Conservation (phyloP, 2,888 invertebrate species). For the Pterostichus niger region DNA sequence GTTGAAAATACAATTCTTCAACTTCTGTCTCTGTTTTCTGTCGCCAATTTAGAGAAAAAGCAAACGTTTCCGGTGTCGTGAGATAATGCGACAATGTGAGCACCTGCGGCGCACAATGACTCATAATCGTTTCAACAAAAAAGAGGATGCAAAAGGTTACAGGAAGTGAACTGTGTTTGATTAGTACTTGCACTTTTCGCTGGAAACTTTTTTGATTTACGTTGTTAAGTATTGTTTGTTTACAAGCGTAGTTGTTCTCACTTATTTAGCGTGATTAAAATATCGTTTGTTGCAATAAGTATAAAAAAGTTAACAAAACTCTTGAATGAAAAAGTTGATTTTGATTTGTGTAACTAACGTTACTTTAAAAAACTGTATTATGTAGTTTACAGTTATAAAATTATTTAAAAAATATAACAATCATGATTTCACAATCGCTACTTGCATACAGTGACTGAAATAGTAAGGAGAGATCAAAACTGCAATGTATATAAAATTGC, state of each 20-base stretch:
- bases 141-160: conserved; percentile 7
- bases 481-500: no score
- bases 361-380: background rate
- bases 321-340: background rate
- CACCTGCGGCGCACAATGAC: conserved; percentile 31
- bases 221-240: conserved; percentile 28
- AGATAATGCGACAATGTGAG: conserved; percentile 7
- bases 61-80: conserved; percentile 20
- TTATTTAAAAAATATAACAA: no score
- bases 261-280: background rate
- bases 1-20: background rate
- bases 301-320: background rate
- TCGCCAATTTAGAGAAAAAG: no score
- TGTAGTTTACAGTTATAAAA: background rate
- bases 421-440: no score
- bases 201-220: conserved; percentile 13
- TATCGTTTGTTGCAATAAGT: background rate
- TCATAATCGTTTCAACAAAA: conserved; percentile 11
- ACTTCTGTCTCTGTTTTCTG: no score
- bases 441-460: no score
- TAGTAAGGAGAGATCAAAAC: no score
- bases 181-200: conserved; percentile 48
- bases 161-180: conserved; percentile 44
- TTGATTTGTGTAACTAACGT: background rate
- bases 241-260: conserved; percentile 14